A percentile compares a stretch with the other conserved stretches of the same genome.
Evolutionary conservation across 2,113 vertebrate species (phyloP).

Genomic region (Phoenicopterus ruber): DNA sequence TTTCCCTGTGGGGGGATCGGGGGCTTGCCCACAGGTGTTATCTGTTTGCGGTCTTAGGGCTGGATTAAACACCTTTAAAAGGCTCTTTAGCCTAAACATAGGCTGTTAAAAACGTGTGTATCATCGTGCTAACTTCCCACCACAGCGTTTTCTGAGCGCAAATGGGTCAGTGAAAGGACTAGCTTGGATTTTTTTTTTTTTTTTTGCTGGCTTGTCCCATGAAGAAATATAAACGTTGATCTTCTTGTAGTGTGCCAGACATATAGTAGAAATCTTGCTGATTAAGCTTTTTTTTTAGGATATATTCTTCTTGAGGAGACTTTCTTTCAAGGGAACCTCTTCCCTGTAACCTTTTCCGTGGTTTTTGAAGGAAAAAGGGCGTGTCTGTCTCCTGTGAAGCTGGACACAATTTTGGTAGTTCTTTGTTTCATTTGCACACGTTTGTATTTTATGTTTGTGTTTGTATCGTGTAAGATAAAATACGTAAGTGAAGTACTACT

Average conservation of each 20-base stretch:
- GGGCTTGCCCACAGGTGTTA: neutral
- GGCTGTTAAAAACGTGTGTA: neutral
- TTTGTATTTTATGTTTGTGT: neutral
- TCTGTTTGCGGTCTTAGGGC: too few species aligned
- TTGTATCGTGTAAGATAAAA: neutral
- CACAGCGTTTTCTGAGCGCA: rapidly evolving
- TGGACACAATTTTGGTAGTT: neutral
- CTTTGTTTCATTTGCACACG: neutral
- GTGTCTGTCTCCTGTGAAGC: neutral
- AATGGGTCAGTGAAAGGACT: neutral
- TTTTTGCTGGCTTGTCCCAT: rapidly evolving
- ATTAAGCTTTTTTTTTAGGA: neutral
- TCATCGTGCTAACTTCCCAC: neutral
- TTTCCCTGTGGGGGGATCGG: too few species aligned
- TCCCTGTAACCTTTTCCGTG: neutral
- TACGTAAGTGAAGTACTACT: rapidly evolving
- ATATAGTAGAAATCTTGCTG: rapidly evolving
- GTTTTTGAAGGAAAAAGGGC: neutral
- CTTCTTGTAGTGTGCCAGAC: neutral
- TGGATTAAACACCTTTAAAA: neutral
- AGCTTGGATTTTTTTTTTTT: too few species aligned
- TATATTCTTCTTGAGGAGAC: neutral
- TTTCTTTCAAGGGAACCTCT: neutral
- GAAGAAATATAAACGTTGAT: neutral
- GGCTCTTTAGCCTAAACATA: neutral